Percentiles rank a stretch among this genome's conserved stretches.
Evolutionary conservation across 2,113 vertebrate genomes (phyloP).

Genomic region (Ctenomys sociabilis): DNA sequence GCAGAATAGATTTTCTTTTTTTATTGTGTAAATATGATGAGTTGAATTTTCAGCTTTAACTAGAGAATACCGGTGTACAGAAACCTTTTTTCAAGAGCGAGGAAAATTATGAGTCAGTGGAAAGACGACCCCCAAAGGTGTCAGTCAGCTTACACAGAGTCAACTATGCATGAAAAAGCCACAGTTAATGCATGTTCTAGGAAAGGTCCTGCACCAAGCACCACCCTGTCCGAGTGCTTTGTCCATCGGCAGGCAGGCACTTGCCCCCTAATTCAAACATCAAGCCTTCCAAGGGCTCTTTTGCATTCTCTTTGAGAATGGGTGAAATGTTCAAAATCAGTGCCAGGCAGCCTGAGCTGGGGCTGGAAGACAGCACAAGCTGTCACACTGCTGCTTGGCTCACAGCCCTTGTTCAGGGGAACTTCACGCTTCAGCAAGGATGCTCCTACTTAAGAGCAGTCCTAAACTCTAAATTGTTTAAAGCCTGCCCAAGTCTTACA

Average conservation of each 20-base stretch:
- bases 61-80: constrained; percentile 87
- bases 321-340: background rate
- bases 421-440: background rate
- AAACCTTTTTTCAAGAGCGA: constrained; percentile 86
- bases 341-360: background rate
- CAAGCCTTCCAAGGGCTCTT: background rate
- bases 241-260: background rate
- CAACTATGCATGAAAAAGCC: constrained; percentile 95
- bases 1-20: constrained; percentile 92
- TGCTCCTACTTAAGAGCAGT: background rate
- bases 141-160: constrained; percentile 95
- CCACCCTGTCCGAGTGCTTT: constrained; percentile 13
- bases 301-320: background rate
- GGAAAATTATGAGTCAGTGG: constrained; percentile 92
- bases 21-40: constrained; percentile 95
- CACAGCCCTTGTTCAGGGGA: background rate
- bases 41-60: constrained; percentile 90
- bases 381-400: too few relatives aligned
- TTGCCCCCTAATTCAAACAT: background rate
- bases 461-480: background rate
- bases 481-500: background rate
- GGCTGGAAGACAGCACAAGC: too few relatives aligned
- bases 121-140: constrained; percentile 90
- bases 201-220: constrained; percentile 49
- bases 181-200: constrained; percentile 82